Base-by-base conservation (phyloP, 2,888 invertebrate species). In the Eristalis tenax region DNA sequence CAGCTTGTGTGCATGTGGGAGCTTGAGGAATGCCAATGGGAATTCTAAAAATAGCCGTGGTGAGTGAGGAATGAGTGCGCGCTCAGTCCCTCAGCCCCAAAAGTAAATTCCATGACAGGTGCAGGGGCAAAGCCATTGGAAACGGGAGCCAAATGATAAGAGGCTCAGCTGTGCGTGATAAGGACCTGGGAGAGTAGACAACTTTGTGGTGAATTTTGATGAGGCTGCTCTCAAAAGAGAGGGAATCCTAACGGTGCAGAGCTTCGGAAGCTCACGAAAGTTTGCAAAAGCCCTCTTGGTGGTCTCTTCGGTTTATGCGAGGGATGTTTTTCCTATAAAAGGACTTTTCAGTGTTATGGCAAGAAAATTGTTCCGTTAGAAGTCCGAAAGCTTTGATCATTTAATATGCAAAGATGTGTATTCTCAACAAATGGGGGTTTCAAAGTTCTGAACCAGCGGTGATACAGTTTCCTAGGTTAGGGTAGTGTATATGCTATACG, bases 11-110 rank as follows among this genome's bases (percentile, higher is more conserved):
- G 38, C n/a, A 15, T 22, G 23, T 70, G 68, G 50, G n/a, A n/a
- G 15, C 15, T 61, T 61, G 26, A 10, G 23, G 11, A 50, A 18
- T 23, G 70, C 28, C 59, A 57, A 70, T 70, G 61, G 22, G 61
- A 71, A 61, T 73, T 86, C 82, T 74, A 86, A 82, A 86, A 75
- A 86, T 82, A 86, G 56, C 13, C 38, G 65, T 78, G 85, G 82
- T 86, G 85, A 82, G 50, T 77, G 38, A 26, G 13, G 56, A 18
- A 59, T 32, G 8, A 71, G 18, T 66, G 56, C 32, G 64, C 32
- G 50, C 40, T 56, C 38, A 15, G 32, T 32, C 11, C 28, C 32
- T 64, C 26, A 35, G 66, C 65, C 59, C 64, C 23, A 38, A n/a
- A 35, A 32, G 56, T 38, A 23, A 38, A 23, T 22, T 23, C 40